Percentiles rank a stretch among this genome's conserved stretches.
These are phyloP conservation scores for Psophia crepitans DNA, from an alignment of 2,113 vertebrate species.

Conservation along the genomic window DNA sequence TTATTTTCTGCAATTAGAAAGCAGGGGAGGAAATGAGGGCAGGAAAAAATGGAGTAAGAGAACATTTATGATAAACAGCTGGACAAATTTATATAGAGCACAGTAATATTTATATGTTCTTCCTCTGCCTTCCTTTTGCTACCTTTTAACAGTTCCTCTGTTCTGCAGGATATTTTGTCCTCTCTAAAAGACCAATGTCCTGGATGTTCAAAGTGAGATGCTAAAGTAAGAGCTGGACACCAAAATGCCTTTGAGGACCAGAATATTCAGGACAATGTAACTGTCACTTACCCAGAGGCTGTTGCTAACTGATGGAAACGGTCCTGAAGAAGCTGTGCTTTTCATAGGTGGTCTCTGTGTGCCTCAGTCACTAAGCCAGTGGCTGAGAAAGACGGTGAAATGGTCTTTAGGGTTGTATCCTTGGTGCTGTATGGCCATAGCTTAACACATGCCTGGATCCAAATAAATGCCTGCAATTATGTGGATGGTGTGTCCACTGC, in stretches of 20 bases:
- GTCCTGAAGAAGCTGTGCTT: background rate
- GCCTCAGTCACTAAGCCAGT: background rate
- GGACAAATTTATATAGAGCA: background rate
- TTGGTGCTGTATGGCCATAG: background rate
- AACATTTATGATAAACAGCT: slow-evolving; percentile 16
- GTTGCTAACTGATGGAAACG: background rate
- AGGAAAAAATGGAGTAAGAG: slow-evolving; percentile 19
- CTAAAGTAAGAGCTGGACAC: background rate
- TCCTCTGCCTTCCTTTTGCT: background rate
- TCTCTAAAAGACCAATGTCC: background rate
- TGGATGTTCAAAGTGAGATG: background rate
- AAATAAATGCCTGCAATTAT: background rate
- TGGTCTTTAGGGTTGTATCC: background rate
- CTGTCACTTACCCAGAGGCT: background rate
- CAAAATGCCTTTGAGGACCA: background rate
- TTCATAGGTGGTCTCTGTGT: background rate
- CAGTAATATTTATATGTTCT: background rate
- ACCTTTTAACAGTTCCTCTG: background rate
- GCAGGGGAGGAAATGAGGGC: slow-evolving; percentile 13
- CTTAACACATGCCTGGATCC: background rate
- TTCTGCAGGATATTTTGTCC: background rate
- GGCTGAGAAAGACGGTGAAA: background rate
- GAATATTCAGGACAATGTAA: background rate
- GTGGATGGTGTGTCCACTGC: background rate
- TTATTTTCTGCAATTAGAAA: slow-evolving; percentile 37